Evolutionary conservation across 2,888 invertebrate species (phyloP), one percentile per base, ranked within the genome.

Genomic region (Folsomia manolachei): DNA sequence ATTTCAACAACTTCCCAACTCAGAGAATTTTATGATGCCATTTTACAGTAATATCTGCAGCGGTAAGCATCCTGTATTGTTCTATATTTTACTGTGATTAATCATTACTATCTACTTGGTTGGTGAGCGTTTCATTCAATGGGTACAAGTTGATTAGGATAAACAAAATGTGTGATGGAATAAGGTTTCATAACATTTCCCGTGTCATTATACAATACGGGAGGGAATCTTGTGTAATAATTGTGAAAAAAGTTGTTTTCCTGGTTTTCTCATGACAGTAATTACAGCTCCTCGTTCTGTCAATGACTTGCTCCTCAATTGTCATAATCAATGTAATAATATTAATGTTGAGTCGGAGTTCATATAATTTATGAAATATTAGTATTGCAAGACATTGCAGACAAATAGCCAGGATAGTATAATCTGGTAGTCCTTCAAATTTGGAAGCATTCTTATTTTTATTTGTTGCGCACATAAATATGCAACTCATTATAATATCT

Each of bases 41-140:
- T 26, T 64, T 64, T 64, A 64, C 64, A 64, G 64, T 64, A 64
- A 64, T 27, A 27, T 19, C 7, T 27, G 64, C 9, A 64, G 64
- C 64, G 26, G 64, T 64, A 64, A 64, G 24, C 64, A 64, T 64
- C 64, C 64, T 64, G 64, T 27, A 21, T 14, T 62, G 62, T 24
- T 39, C 14, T 14, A 39, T 39, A 39, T n/a, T n/a, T n/a, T n/a
- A n/a, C n/a, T n/a, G n/a, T n/a, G n/a, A n/a, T 39, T 39, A 39
- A 39, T 39, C 4, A 39, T 39, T n/a, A n/a, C n/a, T n/a, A 39
- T 9, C 7, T 39, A 39, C 39, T 39, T 39, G 39, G 39, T 39
- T 39, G 39, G 14, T 39, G 7, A 39, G 39, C 4, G 39, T 39
- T 39, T 39, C 39, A 39, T 4, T 39, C 39, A 39, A 39, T 39